Percentiles rank a stretch among this genome's conserved stretches.
phyloP scores from a whole-genome alignment of 2,888 invertebrate genomes.

The Sycophila texana region DNA sequence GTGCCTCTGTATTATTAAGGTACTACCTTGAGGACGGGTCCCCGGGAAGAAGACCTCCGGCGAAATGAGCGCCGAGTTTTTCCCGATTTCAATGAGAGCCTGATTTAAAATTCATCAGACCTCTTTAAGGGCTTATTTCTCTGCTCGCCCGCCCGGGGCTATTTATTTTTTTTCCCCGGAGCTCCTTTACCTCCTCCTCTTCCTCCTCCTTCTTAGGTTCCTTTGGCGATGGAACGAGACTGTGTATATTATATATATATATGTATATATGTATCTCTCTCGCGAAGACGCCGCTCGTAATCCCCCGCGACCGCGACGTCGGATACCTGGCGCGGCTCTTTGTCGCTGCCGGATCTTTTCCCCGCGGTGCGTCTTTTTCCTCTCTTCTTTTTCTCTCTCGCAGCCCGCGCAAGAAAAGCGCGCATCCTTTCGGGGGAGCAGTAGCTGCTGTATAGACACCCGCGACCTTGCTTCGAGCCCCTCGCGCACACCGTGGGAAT shows the following conservation, averaged over 20 bases:
- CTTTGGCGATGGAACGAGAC: conserved; percentile 9
- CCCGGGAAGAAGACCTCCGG: conserved; percentile 67
- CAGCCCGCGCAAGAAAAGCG: neutral
- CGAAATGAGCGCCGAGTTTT: conserved; percentile 65
- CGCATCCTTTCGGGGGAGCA: conserved; percentile 2
- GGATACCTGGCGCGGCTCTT: no score
- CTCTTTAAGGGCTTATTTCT: conserved; percentile 76
- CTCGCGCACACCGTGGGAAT: conserved; percentile 21
- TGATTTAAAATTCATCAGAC: conserved; percentile 76
- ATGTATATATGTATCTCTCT: neutral
- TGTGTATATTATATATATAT: no score
- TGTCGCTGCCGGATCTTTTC: no score
- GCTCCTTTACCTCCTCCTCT: conserved; percentile 21
- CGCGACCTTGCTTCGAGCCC: conserved; percentile 9
- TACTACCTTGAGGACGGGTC: neutral
- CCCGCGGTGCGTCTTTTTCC: no score
- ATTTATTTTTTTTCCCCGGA: conserved; percentile 67
- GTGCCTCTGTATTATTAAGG: conserved; percentile 72
- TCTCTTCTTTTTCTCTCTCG: neutral
- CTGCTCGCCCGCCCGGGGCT: conserved; percentile 72
- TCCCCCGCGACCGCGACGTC: no score
- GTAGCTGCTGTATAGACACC: neutral
- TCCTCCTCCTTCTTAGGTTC: conserved; percentile 44
- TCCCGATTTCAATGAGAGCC: conserved; percentile 73
- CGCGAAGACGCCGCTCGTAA: neutral